Evolutionary conservation across 2,797 vertebrate species (phyloP), one percentile per base, ranked within the genome.

Genomic region (Menidia menidia): DNA sequence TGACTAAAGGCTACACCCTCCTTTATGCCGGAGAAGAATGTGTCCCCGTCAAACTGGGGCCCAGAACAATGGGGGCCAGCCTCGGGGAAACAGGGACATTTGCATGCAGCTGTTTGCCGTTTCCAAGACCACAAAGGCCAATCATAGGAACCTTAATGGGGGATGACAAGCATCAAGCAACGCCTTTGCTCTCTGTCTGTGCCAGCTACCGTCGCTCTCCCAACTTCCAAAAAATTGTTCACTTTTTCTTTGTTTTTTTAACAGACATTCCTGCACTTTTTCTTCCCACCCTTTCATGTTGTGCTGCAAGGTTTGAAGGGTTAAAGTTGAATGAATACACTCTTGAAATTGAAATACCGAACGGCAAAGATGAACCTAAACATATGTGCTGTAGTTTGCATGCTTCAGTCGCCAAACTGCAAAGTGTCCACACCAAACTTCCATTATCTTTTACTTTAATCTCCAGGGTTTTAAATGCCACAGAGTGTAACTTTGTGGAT

Each of bases 41-140:
- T 95, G 93, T 96, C 95, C 94, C 95, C 94, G 94, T 96, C 94
- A 95, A 88, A 88, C 94, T 87, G 87, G 93, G 95, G 93, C 91
- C 82, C 92, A 89, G 94, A 93, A 95, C 96, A 97, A 96, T 96
- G 91, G 95, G 91, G 94, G 92, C 93, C 92, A 94, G 93, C 92
- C 91, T 89, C 80, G 53, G 94, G 92, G 94, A 93, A 94, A 88
- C 92, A 82, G 92, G 90, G 81, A 95, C 94, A 96, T 97, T 97
- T 96, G 96, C 96, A 96, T 97, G 96, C 95, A 96, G 96, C 96
- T 97, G 96, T 97, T 97, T 96, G 96, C 95, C 92, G 88, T 95
- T 96, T 96, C 96, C 95, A 96, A 94, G 95, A 96, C 89, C 93
- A 93, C 95, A 97, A 96, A 97, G 94, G 92, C 95, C 95, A 95